Percentiles rank a stretch among this genome's conserved stretches.
Evolutionary conservation across 2,888 invertebrate genomes (phyloP).

Genomic region (Euplexia lucipara): DNA sequence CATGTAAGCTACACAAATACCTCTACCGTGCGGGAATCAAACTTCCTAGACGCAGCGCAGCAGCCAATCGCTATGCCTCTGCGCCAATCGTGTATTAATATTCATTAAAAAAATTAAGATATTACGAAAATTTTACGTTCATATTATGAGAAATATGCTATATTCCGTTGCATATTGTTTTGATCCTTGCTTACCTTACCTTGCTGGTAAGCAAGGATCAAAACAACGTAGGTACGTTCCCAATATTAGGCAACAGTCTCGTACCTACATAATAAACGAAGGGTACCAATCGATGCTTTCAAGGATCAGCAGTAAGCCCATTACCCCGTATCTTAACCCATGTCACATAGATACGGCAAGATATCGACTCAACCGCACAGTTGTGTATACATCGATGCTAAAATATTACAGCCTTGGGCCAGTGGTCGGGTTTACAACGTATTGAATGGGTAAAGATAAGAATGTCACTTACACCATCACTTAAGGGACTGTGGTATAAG

Average conservation of each 20-base stretch:
- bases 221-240: too few relatives aligned
- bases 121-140: too few relatives aligned
- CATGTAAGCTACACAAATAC: too few relatives aligned
- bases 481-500: background rate
- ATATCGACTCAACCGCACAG: constrained; percentile 10
- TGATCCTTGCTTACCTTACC: too few relatives aligned
- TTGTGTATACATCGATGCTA: constrained; percentile 33
- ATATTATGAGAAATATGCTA: too few relatives aligned
- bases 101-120: too few relatives aligned
- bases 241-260: background rate
- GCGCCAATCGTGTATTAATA: too few relatives aligned
- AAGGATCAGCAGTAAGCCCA: constrained; percentile 19
- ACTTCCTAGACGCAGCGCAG: too few relatives aligned
- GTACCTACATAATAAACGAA: constrained; percentile 17
- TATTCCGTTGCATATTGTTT: too few relatives aligned
- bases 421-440: background rate
- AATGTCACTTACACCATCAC: constrained; percentile 2
- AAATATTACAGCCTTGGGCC: constrained; percentile 38
- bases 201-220: too few relatives aligned
- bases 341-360: constrained; percentile 31
- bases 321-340: constrained; percentile 31
- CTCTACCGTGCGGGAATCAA: too few relatives aligned
- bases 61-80: too few relatives aligned
- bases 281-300: constrained; percentile 1
- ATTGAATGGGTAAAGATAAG: constrained; percentile 30